Evolutionary conservation across 2,888 invertebrate species (phyloP), one percentile per base, ranked within the genome.

Genomic region (Nemotelus nigrinus): DNA sequence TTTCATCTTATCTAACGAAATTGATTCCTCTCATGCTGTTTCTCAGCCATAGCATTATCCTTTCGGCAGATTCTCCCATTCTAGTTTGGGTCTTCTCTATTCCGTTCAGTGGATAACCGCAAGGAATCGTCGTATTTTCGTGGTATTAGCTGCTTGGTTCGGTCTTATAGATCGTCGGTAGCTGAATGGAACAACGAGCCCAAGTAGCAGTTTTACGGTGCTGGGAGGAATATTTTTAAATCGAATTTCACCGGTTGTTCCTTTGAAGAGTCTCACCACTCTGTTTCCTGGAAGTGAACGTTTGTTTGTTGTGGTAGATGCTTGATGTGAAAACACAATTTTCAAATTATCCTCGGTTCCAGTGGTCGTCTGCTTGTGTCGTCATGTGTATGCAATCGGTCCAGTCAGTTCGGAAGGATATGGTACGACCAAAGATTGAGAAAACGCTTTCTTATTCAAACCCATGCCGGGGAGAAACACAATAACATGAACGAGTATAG

Each of bases 1-100:
- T 41, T 55, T 70, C 70, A 55, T 55, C 70, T 67, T 48, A 67
- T 67, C 67, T n/a, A 50, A 67, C 67, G 25, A 67, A 48, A 67
- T 48, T 67, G 67, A 44, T 65, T 65, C 44, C 45, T 43, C 43
- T 64, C 45, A 8, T 43, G 45, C 64, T 8, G 25, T 25, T 64
- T 39, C 7, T 3, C 64, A 25, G 44, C 44, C 47, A 67, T 44
- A 39, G 50, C n/a, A 47, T 67, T 67, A 67, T 67, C 67, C 67
- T 67, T 67, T 67, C 50, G 6, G 25, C 47, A 25, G 67, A 65
- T 65, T 45, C 47, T 45, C 57, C 25, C 25, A 25, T 25, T 3
- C 10, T 53, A 25, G 10, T 25, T 25, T 57, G 57, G 57, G 25
- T 25, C 25, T 25, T 25, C 25, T 57, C 25, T 25, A 25, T 57